A percentile compares a stretch with the other conserved stretches of the same genome.
Evolutionary conservation across 2,797 vertebrate genomes (phyloP).

Genomic region (Iguana delicatissima): DNA sequence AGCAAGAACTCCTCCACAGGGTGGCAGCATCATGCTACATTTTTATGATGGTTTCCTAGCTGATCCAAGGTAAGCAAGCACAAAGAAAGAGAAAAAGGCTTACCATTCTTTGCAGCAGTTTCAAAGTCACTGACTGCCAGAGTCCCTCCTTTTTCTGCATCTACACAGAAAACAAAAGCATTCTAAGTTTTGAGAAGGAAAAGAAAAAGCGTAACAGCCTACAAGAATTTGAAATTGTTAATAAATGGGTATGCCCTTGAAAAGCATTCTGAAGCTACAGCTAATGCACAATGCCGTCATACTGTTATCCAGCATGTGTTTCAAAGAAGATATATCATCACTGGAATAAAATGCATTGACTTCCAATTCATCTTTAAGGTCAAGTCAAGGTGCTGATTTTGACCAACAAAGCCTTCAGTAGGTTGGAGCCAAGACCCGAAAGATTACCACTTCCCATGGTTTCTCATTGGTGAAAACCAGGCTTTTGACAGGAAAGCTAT

Average conservation of each 20-base stretch:
- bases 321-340: too few relatives aligned
- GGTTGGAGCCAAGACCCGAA: too few relatives aligned
- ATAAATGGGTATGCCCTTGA: background rate
- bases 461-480: background rate
- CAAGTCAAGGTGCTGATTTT: too few relatives aligned
- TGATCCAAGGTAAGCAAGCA: background rate
- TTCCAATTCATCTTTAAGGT: too few relatives aligned
- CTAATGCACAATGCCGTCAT: too few relatives aligned
- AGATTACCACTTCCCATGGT: background rate
- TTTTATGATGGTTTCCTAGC: background rate
- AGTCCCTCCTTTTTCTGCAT: constrained; percentile 83
- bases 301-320: too few relatives aligned
- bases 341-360: too few relatives aligned
- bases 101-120: constrained; percentile 86
- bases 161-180: constrained; percentile 70
- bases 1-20: background rate
- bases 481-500: background rate
- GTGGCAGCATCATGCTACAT: background rate
- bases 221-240: background rate
- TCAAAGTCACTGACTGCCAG: constrained; percentile 85
- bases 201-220: background rate
- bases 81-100: constrained; percentile 52
- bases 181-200: background rate
- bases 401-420: too few relatives aligned
- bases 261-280: too few relatives aligned